Percentiles rank a stretch among this genome's conserved stretches.
Evolutionary conservation across 2,113 vertebrate genomes (phyloP).

Genomic region (Penelope pileata): DNA sequence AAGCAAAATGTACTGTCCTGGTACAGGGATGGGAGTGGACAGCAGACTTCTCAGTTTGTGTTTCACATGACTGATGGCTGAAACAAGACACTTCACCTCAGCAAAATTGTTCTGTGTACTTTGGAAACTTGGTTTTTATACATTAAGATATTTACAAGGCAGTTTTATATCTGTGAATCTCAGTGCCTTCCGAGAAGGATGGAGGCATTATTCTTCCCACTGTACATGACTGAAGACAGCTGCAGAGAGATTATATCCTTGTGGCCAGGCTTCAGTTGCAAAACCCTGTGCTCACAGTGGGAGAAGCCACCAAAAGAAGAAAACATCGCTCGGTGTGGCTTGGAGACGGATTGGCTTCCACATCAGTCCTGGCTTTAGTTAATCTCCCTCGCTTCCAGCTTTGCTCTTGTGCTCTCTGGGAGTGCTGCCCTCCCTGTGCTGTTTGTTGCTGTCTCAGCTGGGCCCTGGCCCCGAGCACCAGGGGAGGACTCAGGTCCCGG

Average conservation of each 20-base stretch:
- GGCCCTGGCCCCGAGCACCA: background rate
- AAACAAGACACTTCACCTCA: slow-evolving; percentile 9
- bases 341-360: background rate
- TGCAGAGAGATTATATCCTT: background rate
- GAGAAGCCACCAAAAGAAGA: fast-evolving
- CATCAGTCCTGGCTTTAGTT: background rate
- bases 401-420: background rate
- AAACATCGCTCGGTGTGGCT: background rate
- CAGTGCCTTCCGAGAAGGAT: background rate
- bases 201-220: background rate
- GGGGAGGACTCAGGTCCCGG: background rate
- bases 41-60: background rate
- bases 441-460: background rate
- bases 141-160: slow-evolving; percentile 20
- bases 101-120: slow-evolving; percentile 17
- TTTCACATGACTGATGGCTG: background rate
- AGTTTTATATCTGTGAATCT: background rate
- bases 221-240: background rate
- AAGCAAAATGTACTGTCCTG: background rate
- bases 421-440: background rate
- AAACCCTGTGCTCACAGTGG: background rate
- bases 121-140: background rate
- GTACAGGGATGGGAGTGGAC: background rate
- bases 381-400: background rate
- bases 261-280: background rate